Conservation (phyloP, 2,797 vertebrate species). For the Semotilus atromaculatus region DNA sequence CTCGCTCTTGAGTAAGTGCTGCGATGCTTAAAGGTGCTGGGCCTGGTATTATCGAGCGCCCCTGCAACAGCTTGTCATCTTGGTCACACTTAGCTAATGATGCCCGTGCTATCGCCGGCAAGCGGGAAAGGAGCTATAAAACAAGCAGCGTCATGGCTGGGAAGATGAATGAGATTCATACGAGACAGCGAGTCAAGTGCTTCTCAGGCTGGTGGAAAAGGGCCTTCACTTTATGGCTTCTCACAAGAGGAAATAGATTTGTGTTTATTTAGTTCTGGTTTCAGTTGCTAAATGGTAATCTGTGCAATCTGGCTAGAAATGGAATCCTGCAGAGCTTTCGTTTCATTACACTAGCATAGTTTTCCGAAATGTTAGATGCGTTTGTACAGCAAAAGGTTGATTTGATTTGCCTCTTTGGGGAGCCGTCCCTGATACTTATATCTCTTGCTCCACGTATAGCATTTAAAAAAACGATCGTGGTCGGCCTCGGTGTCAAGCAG, state of each 20-base stretch:
- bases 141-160: slow-evolving; percentile 44
- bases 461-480: background rate
- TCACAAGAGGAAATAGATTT: slow-evolving; percentile 44
- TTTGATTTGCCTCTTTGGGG: background rate
- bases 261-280: slow-evolving; percentile 57
- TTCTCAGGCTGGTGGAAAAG: slow-evolving; percentile 45
- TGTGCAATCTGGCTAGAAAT: slow-evolving; percentile 40
- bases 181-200: slow-evolving; percentile 61
- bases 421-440: slow-evolving; percentile 1
- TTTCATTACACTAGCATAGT: background rate
- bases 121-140: slow-evolving; percentile 71
- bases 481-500: background rate
- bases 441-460: background rate
- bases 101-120: slow-evolving; percentile 68
- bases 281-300: slow-evolving; percentile 47
- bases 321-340: background rate
- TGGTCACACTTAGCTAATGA: slow-evolving; percentile 81
- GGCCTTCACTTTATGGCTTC: slow-evolving; percentile 50
- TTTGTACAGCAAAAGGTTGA: background rate
- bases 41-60: slow-evolving; percentile 70
- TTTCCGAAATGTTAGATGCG: background rate
- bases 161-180: slow-evolving; percentile 65
- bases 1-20: slow-evolving; percentile 74
- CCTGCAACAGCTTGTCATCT: slow-evolving; percentile 70
- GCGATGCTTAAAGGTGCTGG: slow-evolving; percentile 60